Evolutionary conservation across 2,888 invertebrate species (phyloP), one percentile per base, ranked within the genome.

Genomic region (Schizaphis graminum): DNA sequence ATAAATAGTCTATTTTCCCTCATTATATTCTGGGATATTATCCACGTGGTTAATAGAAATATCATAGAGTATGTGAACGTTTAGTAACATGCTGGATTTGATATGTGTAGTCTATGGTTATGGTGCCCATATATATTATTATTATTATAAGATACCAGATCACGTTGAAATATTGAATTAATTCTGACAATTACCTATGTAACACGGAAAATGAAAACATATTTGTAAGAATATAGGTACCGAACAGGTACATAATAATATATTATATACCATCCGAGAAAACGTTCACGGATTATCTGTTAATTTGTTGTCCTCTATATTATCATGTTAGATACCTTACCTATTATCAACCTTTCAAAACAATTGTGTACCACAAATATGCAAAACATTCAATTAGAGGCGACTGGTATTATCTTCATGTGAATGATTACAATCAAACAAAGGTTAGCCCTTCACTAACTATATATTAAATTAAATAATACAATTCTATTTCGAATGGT

Each of bases 371-470:
- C 47, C 21, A 16, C 16, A 90, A 24, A 67, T n/a, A 21, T 61
- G 44, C 44, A 47, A 67, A 90, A 87, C 61, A 90, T 90, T 90
- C 90, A 90, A 90, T 44, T 44, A 44, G 41, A 44, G 41, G 41
- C 67, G 44, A 28, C 57, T 67, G 10, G 28, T 61, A 28, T 61
- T 4, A 28, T 61, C n/a, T 67, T 67, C n/a, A n/a, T 16, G 1
- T 67, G 24, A 2, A 5, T 16, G n/a, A 16, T 67, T 67, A n/a
- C 1, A 67, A n/a, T 67, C 5, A 13, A 67, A 61, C 28, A 67
- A 67, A n/a, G 67, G 13, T 67, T 67, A 67, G 2, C 57, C 57
- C 10, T 26, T 57, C 56, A 1, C 26, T 8, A 26, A 0, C 53
- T 53, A 26, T 3, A 26, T 26, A 8, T n/a, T 67, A 67, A 28